Base-by-base conservation (phyloP, 2,888 invertebrate genomes). In the Lampropteryx suffumata region DNA sequence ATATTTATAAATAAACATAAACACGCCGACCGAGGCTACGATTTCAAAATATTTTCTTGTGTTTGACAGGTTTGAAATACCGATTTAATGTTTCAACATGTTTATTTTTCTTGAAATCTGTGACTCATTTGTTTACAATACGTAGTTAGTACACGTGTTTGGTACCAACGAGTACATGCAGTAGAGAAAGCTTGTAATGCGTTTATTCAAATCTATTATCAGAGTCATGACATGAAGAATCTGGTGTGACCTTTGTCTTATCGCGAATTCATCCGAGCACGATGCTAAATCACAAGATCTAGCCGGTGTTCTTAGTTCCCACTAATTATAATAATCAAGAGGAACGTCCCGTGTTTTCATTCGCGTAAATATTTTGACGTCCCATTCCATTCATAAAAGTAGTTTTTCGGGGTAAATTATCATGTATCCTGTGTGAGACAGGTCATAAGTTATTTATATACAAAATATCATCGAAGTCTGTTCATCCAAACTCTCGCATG, bases 121-220 rank as follows among this genome's bases (percentile, higher is more conserved):
- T 58, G 61, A 49, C 34, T 58, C 61, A 61, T 56, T 49, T 61
- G 52, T 61, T 61, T 46, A 56, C 49, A 48, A 42, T 41, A 43
- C 17, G 45, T 44, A 41, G 43, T 28, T 27, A 10, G 27, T 30
- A 56, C 56, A 58, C 58, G 58, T 61, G 61, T 56, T 21, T 24
- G 6, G 21, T 10, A n/a, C n/a, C n/a, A n/a, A n/a, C n/a, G n/a
- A 1, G n/a, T 17, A 14, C 14, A 3, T 41, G 29, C 12, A 30
- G 6, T 14, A 44, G 41, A 33, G 43, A 43, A 47, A 52, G 51
- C 24, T 26, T 47, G 11, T 49, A 32, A 27, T 44, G 43, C 44
- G 44, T 40, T 43, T 36, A 39, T 50, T 33, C 7, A 28, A 36
- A 48, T 53, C 48, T 53, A 45, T 49, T 48, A 53, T 34, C 47